Base-by-base conservation (phyloP, 1,140 invertebrate species). In the Pogonomyrmex californicus region DNA sequence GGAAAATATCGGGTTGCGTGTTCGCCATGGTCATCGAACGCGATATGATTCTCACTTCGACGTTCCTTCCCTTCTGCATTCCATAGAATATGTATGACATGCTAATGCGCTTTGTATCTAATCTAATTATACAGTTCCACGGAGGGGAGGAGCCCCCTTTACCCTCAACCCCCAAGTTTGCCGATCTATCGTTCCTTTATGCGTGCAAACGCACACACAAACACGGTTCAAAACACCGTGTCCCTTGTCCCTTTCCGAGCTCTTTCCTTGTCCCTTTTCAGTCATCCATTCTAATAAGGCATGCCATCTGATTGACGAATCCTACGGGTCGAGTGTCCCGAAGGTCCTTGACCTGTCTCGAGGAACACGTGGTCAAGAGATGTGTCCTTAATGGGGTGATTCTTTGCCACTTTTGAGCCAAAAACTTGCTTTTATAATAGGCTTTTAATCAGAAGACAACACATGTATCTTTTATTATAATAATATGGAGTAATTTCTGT, bases 21-120 rank as follows among this genome's bases (percentile, higher is more conserved):
- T 23, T 23, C 23, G 78, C 75, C 62, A 76, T 56, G 75, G 86
- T 78, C 75, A 85, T 86, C 90, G 78, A 90, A 86, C 75, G 87
- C 85, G 87, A 90, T 88, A 90, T 88, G 81, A 90, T 90, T 90
- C 81, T 85, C 88, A 90, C 79, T 87, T 47, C 85, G 71, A 85
- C 87, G 82, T 60, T 54, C 81, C 44, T 65, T 51, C 36, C 86
- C 68, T 44, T 83, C 77, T 75, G 86, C 68, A 70, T 49, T 90
- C 94, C 89, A 94, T 94, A 71, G 92, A 94, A 94, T 94, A 94
- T 94, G 93, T 91, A 94, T 94, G 93, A 93, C 91, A 94, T 93
- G 93, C 91, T 94, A 94, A 94, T 94, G 91, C 91, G 86, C 86
- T 91, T 90, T 91, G 92, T 93, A 93, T 90, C 90, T 93, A 93